These are phyloP conservation scores for Isoperla grammatica DNA, from an alignment of 2,888 invertebrate species.

Conservation along the genomic window DNA sequence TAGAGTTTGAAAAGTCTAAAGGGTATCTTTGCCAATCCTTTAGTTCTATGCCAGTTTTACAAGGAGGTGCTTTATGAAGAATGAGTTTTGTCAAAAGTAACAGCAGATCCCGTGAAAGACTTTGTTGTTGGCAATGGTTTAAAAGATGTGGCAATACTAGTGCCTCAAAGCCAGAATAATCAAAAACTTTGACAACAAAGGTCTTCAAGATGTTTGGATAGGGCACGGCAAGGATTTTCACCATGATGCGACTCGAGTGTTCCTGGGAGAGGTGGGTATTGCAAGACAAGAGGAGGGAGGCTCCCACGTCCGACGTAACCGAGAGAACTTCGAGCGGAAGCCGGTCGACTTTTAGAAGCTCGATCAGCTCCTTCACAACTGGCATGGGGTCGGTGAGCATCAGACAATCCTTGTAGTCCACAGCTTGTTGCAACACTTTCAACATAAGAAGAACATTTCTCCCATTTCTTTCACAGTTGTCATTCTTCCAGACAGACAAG, in stretches of 20 bases:
- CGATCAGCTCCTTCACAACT: slow-evolving; percentile 54
- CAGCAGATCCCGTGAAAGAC: slow-evolving; percentile 51
- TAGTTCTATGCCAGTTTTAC: slow-evolving; percentile 54
- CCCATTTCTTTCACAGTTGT: neutral
- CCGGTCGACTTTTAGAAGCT: slow-evolving; percentile 46
- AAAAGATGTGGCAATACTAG: slow-evolving; percentile 64
- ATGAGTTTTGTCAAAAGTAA: slow-evolving; percentile 61
- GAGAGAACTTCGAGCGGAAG: slow-evolving; percentile 47
- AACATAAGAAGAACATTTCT: slow-evolving; percentile 42
- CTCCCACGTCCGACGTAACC: slow-evolving; percentile 52
- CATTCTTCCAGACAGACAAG: slow-evolving; percentile 1
- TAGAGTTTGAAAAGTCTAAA: slow-evolving; percentile 43
- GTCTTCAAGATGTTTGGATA: slow-evolving; percentile 54
- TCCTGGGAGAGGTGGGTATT: slow-evolving; percentile 65
- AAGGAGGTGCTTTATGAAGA: slow-evolving; percentile 58
- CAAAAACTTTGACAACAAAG: slow-evolving; percentile 49
- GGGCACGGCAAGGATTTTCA: slow-evolving; percentile 52
- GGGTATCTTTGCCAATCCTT: slow-evolving; percentile 62
- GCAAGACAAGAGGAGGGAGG: slow-evolving; percentile 53
- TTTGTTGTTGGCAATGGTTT: slow-evolving; percentile 45
- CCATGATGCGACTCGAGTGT: slow-evolving; percentile 61
- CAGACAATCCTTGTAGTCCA: slow-evolving; percentile 59
- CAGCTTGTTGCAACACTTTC: slow-evolving; percentile 54
- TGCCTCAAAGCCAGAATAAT: slow-evolving; percentile 47
- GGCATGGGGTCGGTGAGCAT: slow-evolving; percentile 55